Percentiles rank a stretch among this genome's conserved stretches.
phyloP scores from a whole-genome alignment of 2,113 vertebrate species.

The Ciconia stormi region DNA sequence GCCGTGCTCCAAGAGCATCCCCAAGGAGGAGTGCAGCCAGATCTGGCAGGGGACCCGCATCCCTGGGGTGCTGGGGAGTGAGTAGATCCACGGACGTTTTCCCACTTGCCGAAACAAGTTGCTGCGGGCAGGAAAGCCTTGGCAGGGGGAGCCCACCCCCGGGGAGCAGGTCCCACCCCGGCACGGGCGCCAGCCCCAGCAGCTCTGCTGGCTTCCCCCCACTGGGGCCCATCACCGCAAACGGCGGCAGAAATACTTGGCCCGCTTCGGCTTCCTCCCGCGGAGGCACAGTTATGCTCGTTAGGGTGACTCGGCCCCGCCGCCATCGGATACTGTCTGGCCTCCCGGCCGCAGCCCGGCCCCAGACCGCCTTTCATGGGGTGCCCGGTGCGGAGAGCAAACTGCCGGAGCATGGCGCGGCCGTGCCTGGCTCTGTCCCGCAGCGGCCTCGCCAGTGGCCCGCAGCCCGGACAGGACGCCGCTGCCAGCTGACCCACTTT shows the following conservation, averaged over 20 bases:
- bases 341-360: neutral
- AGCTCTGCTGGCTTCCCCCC: neutral
- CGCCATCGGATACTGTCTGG: accelerated
- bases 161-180: neutral
- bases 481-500: neutral
- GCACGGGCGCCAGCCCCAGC: neutral
- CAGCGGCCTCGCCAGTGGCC: neutral
- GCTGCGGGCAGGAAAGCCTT: neutral
- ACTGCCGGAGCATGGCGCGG: neutral
- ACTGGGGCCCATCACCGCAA: neutral
- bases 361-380: neutral
- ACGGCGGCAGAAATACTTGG: neutral
- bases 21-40: neutral
- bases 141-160: accelerated
- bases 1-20: neutral
- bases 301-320: neutral
- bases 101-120: neutral
- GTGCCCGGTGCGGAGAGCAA: neutral
- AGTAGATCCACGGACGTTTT: neutral
- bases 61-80: neutral
- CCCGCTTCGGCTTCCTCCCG: neutral
- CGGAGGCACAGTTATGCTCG: neutral
- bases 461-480: accelerated
- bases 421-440: neutral
- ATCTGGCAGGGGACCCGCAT: accelerated